phyloP scores from a whole-genome alignment of 2,888 invertebrate species.

The Himalopsyche japonica region DNA sequence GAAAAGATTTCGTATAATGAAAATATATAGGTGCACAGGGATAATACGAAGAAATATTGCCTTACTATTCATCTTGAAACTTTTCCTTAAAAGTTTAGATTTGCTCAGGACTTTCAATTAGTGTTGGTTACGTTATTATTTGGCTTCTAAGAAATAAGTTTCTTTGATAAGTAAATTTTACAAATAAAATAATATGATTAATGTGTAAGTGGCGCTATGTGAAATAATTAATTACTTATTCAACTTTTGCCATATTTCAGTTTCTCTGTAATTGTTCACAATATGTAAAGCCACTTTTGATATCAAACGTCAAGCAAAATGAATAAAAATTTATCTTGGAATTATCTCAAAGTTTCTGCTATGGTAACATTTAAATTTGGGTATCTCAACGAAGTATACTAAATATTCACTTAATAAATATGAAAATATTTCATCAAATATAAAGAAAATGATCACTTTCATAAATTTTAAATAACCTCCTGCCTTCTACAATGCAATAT shows the following conservation, averaged over 20 bases:
- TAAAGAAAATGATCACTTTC: no score
- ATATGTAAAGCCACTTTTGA: no score
- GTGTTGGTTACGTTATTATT: background rate
- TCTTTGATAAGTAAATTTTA: background rate
- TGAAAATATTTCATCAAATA: no score
- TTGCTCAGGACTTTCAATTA: background rate
- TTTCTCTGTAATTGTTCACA: background rate
- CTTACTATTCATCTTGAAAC: background rate
- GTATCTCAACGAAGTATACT: no score
- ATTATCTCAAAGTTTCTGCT: no score
- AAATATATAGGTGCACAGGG: background rate
- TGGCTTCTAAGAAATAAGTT: background rate
- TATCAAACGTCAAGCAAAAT: no score
- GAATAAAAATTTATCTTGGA: no score
- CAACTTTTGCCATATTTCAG: background rate
- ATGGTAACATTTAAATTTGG: no score
- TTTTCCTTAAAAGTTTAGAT: background rate
- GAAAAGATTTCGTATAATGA: no score
- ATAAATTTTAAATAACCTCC: no score
- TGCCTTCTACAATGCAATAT: no score
- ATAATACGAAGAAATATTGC: background rate
- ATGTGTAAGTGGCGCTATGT: background rate
- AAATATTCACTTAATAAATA: no score
- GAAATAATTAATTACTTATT: background rate
- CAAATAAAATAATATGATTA: background rate